Evolutionary conservation across 2,113 vertebrate species (phyloP).

Genomic region (Morone saxatilis): DNA sequence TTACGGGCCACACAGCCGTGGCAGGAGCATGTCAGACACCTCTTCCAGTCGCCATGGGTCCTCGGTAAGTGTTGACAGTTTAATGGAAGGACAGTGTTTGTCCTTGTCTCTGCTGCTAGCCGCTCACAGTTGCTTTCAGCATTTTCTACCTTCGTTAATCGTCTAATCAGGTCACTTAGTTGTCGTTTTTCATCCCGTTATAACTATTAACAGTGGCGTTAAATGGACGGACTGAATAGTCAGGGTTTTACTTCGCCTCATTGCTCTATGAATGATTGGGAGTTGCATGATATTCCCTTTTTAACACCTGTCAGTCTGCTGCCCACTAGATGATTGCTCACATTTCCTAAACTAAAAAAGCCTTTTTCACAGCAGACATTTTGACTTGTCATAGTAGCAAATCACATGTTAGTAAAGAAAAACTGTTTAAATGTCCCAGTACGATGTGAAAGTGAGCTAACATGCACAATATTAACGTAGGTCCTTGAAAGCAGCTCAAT

Average conservation of each 20-base stretch:
- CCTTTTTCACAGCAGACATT: not conserved
- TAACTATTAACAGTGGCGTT: not conserved
- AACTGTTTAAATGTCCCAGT: not conserved
- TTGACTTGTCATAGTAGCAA: not conserved
- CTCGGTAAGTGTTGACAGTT: constrained; percentile 78
- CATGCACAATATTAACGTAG: not conserved
- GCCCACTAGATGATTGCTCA: too few species aligned
- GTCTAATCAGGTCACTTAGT: not conserved
- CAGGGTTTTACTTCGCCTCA: not conserved
- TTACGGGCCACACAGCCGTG: constrained; percentile 36
- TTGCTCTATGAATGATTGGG: not conserved
- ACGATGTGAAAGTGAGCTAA: not conserved
- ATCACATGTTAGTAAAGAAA: too few species aligned
- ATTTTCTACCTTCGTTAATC: not conserved
- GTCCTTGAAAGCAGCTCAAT: not conserved
- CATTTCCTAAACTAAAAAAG: not conserved
- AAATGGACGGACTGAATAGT: not conserved
- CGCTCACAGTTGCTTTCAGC: constrained; percentile 13
- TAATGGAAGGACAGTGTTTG: not conserved
- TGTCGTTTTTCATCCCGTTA: not conserved
- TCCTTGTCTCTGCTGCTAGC: not conserved
- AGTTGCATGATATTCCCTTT: not conserved
- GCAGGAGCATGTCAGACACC: constrained; percentile 63
- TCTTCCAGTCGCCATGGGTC: constrained; percentile 75
- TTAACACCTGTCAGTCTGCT: too few species aligned